phyloP scores from a whole-genome alignment of 2,797 vertebrate species.

The Eulemur coronatus region DNA sequence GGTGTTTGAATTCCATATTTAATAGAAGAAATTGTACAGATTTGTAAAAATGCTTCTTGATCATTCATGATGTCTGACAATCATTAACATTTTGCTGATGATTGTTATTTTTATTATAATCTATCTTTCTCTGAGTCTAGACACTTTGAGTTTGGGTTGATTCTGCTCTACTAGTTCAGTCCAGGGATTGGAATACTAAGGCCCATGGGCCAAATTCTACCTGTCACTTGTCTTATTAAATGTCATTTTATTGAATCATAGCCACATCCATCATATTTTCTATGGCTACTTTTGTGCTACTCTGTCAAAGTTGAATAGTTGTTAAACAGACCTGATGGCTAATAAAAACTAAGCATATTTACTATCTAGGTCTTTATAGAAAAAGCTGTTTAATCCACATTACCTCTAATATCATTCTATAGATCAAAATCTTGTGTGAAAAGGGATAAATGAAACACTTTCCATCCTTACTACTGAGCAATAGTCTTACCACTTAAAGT shows the following conservation, averaged over 20 bases:
- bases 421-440: neutral
- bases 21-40: neutral
- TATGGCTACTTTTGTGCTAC: neutral
- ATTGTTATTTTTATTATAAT: neutral
- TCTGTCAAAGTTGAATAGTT: neutral
- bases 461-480: neutral
- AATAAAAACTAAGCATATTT: neutral
- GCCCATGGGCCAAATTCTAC: neutral
- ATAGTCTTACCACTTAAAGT: neutral
- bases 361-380: neutral
- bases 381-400: neutral
- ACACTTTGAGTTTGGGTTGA: neutral
- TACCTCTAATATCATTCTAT: neutral
- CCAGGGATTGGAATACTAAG: neutral
- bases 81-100: neutral
- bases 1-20: neutral
- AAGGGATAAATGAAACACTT: neutral
- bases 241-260: neutral
- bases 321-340: neutral
- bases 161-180: neutral
- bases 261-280: neutral
- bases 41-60: neutral
- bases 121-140: neutral
- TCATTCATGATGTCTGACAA: neutral
- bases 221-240: neutral